These are phyloP conservation scores for Todiramphus saurophagus DNA, from an alignment of 2,113 vertebrate species.

Conservation along the genomic window DNA sequence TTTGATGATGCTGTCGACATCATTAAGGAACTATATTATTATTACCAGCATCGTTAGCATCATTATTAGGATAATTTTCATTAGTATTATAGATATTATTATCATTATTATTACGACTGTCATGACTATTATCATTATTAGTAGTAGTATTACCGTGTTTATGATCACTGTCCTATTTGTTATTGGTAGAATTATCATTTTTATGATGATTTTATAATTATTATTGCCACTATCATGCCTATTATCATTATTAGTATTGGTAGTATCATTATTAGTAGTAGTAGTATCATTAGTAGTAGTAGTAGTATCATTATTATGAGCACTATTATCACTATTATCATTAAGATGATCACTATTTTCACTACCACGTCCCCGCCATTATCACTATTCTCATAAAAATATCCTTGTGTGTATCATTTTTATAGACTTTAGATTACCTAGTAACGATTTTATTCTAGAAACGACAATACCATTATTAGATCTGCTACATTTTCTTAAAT, in stretches of 20 bases:
- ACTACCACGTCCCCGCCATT: background rate
- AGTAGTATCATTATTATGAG: background rate
- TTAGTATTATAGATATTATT: background rate
- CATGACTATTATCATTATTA: background rate
- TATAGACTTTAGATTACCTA: no score
- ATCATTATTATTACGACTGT: background rate
- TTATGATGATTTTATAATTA: background rate
- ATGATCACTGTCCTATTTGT: background rate
- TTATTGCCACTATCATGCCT: background rate
- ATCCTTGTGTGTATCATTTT: background rate
- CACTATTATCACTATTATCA: background rate
- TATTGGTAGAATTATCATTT: background rate
- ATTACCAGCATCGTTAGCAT: background rate
- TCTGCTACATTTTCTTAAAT: background rate
- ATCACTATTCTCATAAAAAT: background rate
- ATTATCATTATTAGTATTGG: no score
- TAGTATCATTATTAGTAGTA: no score
- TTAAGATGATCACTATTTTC: background rate
- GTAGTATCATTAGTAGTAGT: background rate
- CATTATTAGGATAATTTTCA: background rate
- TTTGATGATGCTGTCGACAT: background rate
- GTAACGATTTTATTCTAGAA: background rate
- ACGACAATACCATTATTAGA: no score
- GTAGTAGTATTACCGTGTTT: background rate
- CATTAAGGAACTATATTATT: background rate